These are phyloP conservation scores for Platysternon megacephalum DNA, from an alignment of 2,113 vertebrate species.

Conservation along the genomic window DNA sequence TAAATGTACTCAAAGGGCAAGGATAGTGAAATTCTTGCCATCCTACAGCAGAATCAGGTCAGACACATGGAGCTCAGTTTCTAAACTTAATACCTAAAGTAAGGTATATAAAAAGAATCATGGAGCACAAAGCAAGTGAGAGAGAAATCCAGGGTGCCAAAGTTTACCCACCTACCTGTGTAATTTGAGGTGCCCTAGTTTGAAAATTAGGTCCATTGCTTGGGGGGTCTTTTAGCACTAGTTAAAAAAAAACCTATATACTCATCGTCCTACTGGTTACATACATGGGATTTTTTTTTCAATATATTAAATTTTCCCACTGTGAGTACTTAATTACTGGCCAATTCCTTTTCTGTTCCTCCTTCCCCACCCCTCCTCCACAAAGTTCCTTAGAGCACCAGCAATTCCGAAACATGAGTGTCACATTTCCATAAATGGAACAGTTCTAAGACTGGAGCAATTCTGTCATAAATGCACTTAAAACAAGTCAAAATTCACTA, in stretches of 20 bases:
- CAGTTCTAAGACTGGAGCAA: neutral
- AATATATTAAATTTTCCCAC: neutral
- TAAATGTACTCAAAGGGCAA: neutral
- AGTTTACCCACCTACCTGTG: neutral
- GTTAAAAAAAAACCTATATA: neutral
- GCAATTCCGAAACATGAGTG: neutral
- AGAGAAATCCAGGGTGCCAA: neutral
- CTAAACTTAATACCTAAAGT: neutral
- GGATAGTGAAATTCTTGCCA: neutral
- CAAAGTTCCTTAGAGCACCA: neutral
- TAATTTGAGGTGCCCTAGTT: neutral
- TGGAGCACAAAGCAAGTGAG: neutral
- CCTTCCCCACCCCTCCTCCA: accelerated
- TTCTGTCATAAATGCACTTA: neutral
- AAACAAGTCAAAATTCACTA: neutral
- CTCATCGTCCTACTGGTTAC: neutral
- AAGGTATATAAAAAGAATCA: neutral
- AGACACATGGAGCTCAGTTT: neutral
- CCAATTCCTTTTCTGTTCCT: neutral
- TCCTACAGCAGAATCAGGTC: accelerated
- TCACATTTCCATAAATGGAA: neutral
- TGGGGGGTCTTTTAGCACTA: neutral
- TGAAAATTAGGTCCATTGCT: neutral
- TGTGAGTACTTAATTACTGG: neutral
- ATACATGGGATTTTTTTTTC: neutral